Evolutionary conservation across 2,797 vertebrate genomes (phyloP), one percentile per base, ranked within the genome.

Genomic region (Tragopan temminckii): DNA sequence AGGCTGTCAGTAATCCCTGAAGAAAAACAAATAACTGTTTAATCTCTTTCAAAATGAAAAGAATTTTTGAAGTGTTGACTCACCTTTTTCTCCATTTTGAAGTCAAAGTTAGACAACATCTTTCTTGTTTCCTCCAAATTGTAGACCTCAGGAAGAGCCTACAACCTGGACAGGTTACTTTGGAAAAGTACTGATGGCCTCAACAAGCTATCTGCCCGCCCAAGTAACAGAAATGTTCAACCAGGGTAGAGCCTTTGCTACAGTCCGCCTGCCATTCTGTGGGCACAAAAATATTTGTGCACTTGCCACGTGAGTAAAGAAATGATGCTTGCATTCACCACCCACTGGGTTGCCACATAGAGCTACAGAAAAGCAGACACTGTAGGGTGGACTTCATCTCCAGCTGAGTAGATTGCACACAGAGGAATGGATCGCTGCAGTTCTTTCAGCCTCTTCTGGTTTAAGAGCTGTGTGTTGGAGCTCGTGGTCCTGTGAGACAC

Each of bases 221-320:
- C 99, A 99, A 97, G 99, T 99, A 53, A 99, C 99, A 1, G 99
- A 99, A 95, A 99, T 99, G 99, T 99, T 99, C 98, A 99, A 99
- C 89, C 99, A 99, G 97, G 99, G 99, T 8, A 98, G 99, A 96
- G 99, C 99, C 89, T 99, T 99, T 42, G 99, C 99, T 72, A 99
- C 99, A 0, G 99, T 99, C 48, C 98, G 99, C 68, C 98, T 99
- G 97, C 99, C 99, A 2, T 99, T 99, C 98, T 99, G 99, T 4
- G 99, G 99, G 76, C 99, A 99, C 96, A 99, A 99, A 97, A 99
- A 99, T 97, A 99, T 99, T 98, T 99, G 99, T 74, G 98, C 99
- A 0, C 98, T 99, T 88, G 98, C 99, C 95, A 98, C 99, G 99
- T 99, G 97, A 99, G 99, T 98, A 67, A 10, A 50, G 45, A 6